Evolutionary conservation across 2,888 invertebrate species (phyloP).

Genomic region (Carpatolechia fugitivella): DNA sequence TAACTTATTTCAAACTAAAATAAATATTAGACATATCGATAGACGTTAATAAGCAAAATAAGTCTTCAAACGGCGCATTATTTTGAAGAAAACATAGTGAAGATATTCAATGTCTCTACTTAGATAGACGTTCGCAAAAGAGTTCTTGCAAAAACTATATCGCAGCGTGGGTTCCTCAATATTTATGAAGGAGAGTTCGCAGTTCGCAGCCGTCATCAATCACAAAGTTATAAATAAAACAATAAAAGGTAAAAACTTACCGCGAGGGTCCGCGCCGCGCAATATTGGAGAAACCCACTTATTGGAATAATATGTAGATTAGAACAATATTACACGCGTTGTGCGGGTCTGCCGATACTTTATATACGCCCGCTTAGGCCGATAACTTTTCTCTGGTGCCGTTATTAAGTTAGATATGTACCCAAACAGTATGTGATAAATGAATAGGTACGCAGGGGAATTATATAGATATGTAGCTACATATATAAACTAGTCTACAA

Average conservation of each 20-base stretch:
- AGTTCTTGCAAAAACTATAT: constrained; percentile 50
- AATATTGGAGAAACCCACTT: constrained; percentile 73
- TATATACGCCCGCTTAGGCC: constrained; percentile 33
- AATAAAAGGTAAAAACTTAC: constrained; percentile 78
- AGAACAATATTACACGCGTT: constrained; percentile 67
- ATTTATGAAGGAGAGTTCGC: constrained; percentile 74
- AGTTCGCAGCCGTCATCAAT: constrained; percentile 74
- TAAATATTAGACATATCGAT: no score
- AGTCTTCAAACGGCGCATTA: no score
- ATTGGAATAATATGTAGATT: constrained; percentile 80
- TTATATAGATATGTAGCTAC: no score
- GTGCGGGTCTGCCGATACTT: constrained; percentile 58
- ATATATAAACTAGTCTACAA: background rate
- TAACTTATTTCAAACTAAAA: no score
- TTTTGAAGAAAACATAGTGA: background rate
- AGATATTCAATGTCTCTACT: background rate
- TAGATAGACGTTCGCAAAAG: constrained; percentile 25
- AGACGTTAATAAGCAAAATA: no score
- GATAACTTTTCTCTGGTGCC: background rate
- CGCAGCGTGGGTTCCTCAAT: constrained; percentile 69
- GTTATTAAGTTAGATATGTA: background rate
- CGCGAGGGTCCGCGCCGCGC: constrained; percentile 55
- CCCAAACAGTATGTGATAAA: background rate
- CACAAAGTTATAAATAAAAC: constrained; percentile 80
- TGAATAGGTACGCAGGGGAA: no score